These are phyloP conservation scores for Lanius ludovicianus DNA, from an alignment of 2,113 vertebrate species.

Conservation along the genomic window DNA sequence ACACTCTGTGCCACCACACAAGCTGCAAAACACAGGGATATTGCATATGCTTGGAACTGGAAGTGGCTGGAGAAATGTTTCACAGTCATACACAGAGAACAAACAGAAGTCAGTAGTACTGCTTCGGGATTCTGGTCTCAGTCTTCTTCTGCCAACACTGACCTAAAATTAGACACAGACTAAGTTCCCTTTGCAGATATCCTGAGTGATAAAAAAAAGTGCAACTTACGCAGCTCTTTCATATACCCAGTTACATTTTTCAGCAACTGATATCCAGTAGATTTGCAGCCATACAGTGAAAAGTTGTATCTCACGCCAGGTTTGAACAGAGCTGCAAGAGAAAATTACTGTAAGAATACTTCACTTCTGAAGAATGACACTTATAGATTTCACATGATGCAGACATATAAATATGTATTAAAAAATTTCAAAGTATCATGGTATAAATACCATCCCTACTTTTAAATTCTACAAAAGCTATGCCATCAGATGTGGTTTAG, in stretches of 20 bases:
- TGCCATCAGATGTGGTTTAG: not conserved
- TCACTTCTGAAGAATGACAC: not conserved
- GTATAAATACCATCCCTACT: not conserved
- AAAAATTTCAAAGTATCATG: not conserved
- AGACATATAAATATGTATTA: not conserved
- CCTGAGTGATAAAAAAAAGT: not conserved
- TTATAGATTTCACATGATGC: not conserved
- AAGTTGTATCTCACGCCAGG: constrained; percentile 72
- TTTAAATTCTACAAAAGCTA: not conserved
- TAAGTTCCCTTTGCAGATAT: not conserved
- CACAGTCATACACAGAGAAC: not conserved
- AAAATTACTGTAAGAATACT: not conserved
- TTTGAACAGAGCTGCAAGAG: constrained; percentile 67
- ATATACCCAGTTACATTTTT: constrained; percentile 71
- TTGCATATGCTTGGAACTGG: not conserved
- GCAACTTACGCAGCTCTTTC: constrained; percentile 78
- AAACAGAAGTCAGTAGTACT: not conserved
- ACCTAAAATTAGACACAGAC: not conserved
- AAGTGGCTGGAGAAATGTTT: not conserved
- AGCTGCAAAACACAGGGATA: not conserved
- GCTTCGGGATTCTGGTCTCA: not conserved
- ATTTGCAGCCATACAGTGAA: constrained; percentile 75
- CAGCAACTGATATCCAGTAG: constrained; percentile 73
- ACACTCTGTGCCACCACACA: not conserved
- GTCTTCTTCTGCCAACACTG: not conserved